These are phyloP conservation scores for Halyomorpha halys DNA, from an alignment of 1,140 invertebrate genomes.

Conservation along the genomic window DNA sequence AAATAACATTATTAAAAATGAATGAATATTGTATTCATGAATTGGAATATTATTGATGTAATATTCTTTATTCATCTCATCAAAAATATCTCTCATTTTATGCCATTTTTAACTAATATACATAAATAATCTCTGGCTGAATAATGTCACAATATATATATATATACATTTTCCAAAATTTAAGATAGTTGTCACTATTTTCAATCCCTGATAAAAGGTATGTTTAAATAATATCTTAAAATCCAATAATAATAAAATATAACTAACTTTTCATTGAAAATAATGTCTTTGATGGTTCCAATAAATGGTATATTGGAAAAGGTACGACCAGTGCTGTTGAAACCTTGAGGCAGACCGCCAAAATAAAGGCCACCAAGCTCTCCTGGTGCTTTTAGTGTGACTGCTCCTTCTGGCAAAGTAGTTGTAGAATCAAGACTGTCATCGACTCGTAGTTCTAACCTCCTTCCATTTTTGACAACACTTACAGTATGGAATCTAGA, in stretches of 20 bases:
- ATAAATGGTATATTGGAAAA: slow-evolving; percentile 44
- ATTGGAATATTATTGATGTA: no score
- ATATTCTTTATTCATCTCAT: no score
- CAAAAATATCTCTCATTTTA: no score
- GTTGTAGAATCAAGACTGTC: slow-evolving; percentile 39
- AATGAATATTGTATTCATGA: no score
- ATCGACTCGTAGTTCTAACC: slow-evolving; percentile 55
- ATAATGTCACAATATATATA: no score
- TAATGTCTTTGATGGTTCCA: slow-evolving; percentile 69
- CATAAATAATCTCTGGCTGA: no score
- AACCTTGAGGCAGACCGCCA: slow-evolving; percentile 42
- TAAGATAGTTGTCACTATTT: no score
- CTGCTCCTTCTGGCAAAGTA: slow-evolving; percentile 42
- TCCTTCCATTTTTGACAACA: slow-evolving; percentile 41
- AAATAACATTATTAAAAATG: no score
- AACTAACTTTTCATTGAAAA: slow-evolving; percentile 65
- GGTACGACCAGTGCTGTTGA: slow-evolving; percentile 44
- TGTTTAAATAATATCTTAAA: background rate
- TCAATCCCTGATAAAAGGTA: no score
- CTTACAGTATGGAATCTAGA: slow-evolving; percentile 40
- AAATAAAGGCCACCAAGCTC: slow-evolving; percentile 38
- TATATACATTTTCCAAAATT: no score
- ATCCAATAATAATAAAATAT: no score
- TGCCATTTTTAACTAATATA: no score
- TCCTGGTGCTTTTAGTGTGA: slow-evolving; percentile 42